Conservation (phyloP, 1,140 invertebrate genomes). For the Nixonia krombeini region DNA sequence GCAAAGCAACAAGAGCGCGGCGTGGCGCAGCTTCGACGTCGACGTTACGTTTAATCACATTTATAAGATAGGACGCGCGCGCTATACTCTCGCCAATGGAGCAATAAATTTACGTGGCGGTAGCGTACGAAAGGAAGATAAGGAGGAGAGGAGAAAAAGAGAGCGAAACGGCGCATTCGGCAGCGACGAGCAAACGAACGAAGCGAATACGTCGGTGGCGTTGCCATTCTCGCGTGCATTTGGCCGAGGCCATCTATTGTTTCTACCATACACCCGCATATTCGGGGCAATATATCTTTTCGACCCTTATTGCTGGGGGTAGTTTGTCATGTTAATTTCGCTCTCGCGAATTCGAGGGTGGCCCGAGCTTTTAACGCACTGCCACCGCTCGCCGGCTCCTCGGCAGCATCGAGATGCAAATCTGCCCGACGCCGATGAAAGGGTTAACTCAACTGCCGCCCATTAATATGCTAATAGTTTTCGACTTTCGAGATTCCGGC, state of each 20-base stretch:
- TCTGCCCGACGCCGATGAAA: constrained; percentile 70
- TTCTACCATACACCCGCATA: constrained; percentile 70
- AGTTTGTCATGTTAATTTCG: constrained; percentile 74
- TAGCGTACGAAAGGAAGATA: constrained; percentile 45
- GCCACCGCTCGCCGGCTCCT: constrained; percentile 59
- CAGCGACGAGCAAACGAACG: constrained; percentile 10
- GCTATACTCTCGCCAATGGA: constrained; percentile 34
- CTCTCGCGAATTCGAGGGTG: constrained; percentile 64
- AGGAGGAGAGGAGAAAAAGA: constrained; percentile 41
- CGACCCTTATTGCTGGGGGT: constrained; percentile 71
- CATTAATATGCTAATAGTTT: constrained; percentile 74
- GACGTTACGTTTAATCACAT: constrained; percentile 15
- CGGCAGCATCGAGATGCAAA: constrained; percentile 65
- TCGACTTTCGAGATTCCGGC: constrained; percentile 70
- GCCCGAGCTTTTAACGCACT: constrained; percentile 71
- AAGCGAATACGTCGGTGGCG: constrained; percentile 5
- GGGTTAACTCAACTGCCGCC: constrained; percentile 72
- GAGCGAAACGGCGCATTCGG: constrained; percentile 16
- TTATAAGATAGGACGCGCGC: constrained; percentile 27
- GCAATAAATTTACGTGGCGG: constrained; percentile 47
- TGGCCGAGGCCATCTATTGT: constrained; percentile 64
- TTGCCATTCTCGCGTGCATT: constrained; percentile 41
- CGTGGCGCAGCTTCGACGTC: constrained; percentile 5
- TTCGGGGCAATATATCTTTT: constrained; percentile 68
- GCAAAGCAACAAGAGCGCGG: constrained; percentile 1